A percentile compares a stretch with the other conserved stretches of the same genome.
These are phyloP conservation scores for Chrysotoxum bicinctum DNA, from an alignment of 2,888 invertebrate species.

Conservation along the genomic window DNA sequence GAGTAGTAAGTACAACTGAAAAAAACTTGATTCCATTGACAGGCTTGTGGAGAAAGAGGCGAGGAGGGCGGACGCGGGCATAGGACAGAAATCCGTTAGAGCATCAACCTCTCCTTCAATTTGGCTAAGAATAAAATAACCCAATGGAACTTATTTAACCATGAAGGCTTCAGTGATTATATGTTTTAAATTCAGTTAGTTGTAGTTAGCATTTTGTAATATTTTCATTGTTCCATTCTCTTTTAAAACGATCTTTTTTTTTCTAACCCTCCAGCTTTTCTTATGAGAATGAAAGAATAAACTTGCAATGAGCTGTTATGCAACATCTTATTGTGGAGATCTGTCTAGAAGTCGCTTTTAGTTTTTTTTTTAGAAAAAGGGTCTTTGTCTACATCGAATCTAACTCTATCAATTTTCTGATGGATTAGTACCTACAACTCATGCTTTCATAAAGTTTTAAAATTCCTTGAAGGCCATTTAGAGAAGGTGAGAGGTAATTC, in stretches of 20 bases:
- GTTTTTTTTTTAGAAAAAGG: not conserved
- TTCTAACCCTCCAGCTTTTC: not conserved
- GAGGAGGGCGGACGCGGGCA: not conserved
- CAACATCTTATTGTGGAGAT: not conserved
- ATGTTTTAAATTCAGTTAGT: not conserved
- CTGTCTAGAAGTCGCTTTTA: not conserved
- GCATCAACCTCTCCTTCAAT: not conserved
- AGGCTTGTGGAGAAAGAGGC: not conserved
- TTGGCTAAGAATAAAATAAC: not conserved
- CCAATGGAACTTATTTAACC: not conserved
- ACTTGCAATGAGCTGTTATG: not conserved
- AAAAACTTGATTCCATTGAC: constrained; percentile 30
- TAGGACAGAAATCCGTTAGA: not conserved
- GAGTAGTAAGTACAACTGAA: constrained; percentile 85
- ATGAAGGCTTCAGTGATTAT: not conserved
- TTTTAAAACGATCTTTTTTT: not conserved
- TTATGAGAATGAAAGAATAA: not conserved
- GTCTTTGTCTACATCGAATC: not conserved
- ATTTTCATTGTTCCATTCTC: not conserved
- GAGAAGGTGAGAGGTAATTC: too few species aligned
- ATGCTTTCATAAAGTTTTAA: not conserved
- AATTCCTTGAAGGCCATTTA: not conserved
- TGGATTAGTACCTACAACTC: not conserved
- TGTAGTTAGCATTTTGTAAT: not conserved
- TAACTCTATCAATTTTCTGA: too few species aligned